These are phyloP conservation scores for Euwallacea fornicatus DNA, from an alignment of 1,140 invertebrate genomes.

Conservation along the genomic window DNA sequence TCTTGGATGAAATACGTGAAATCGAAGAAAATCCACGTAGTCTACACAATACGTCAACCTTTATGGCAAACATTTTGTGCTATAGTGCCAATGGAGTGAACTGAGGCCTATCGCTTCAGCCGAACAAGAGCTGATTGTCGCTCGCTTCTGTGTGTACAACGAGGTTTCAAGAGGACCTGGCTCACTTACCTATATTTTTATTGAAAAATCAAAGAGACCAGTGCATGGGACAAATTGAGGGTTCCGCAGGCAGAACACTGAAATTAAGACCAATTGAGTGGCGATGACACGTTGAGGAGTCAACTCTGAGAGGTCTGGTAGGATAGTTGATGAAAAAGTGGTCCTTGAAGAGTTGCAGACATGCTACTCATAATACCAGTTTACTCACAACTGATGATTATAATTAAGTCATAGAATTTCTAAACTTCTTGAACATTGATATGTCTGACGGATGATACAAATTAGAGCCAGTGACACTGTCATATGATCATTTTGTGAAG, in stretches of 20 bases:
- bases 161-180: conserved; percentile 61
- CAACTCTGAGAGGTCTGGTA: conserved; percentile 66
- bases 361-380: conserved; percentile 69
- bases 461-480: conserved; percentile 60
- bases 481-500: conserved; percentile 64
- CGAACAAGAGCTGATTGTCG: conserved; percentile 60
- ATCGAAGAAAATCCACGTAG: conserved; percentile 56
- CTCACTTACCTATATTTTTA: conserved; percentile 56
- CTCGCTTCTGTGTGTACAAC: conserved; percentile 59
- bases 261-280: conserved; percentile 74
- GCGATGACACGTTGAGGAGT: conserved; percentile 71
- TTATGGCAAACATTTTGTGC: conserved; percentile 64
- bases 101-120: conserved; percentile 68
- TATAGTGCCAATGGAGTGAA: conserved; percentile 70
- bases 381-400: conserved; percentile 70
- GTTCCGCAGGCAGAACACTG: conserved; percentile 57
- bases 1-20: too few species aligned
- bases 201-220: conserved; percentile 52
- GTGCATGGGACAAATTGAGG: conserved; percentile 39
- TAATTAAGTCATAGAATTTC: conserved; percentile 75
- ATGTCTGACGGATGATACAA: conserved; percentile 67
- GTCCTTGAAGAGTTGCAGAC: conserved; percentile 68
- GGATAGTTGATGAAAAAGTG: conserved; percentile 65
- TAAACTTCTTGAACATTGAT: conserved; percentile 71
- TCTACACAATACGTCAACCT: conserved; percentile 69